Percentiles rank a stretch among this genome's conserved stretches.
These are phyloP conservation scores for Myopa tessellatipennis DNA, from an alignment of 2,888 invertebrate genomes.

Conservation along the genomic window DNA sequence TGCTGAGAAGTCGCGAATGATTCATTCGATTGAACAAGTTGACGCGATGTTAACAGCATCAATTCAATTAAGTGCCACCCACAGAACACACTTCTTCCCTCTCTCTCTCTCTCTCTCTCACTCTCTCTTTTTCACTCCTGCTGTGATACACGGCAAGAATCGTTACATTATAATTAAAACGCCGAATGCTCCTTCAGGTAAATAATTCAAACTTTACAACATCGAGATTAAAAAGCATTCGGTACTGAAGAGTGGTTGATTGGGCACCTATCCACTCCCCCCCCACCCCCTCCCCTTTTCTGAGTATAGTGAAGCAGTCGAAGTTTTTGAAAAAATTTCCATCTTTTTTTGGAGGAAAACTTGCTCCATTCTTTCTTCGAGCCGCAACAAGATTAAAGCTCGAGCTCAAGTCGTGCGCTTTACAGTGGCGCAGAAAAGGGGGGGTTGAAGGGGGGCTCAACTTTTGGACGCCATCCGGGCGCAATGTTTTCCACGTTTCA, in stretches of 20 bases:
- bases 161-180: slow-evolving; percentile 58
- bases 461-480: slow-evolving; percentile 64
- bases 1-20: background rate
- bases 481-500: slow-evolving; percentile 65
- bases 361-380: background rate
- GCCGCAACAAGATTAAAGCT: background rate
- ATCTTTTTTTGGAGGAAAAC: slow-evolving; percentile 12
- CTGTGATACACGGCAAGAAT: slow-evolving; percentile 6
- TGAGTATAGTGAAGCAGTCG: background rate
- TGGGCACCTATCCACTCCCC: background rate
- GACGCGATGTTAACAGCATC: background rate
- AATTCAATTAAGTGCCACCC: slow-evolving; percentile 24
- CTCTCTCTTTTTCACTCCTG: slow-evolving; percentile 19
- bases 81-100: background rate
- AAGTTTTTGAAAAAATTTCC: slow-evolving; percentile 26
- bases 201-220: slow-evolving; percentile 54
- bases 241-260: background rate
- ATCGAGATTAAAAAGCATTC: slow-evolving; percentile 29
- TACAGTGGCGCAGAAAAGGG: no score
- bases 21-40: background rate
- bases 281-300: background rate
- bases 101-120: slow-evolving; percentile 27
- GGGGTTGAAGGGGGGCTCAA: slow-evolving; percentile 52
- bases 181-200: slow-evolving; percentile 63
- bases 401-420: background rate